Conservation (phyloP, 2,888 invertebrate species). For the Gastracanthus pulcherrimus region DNA sequence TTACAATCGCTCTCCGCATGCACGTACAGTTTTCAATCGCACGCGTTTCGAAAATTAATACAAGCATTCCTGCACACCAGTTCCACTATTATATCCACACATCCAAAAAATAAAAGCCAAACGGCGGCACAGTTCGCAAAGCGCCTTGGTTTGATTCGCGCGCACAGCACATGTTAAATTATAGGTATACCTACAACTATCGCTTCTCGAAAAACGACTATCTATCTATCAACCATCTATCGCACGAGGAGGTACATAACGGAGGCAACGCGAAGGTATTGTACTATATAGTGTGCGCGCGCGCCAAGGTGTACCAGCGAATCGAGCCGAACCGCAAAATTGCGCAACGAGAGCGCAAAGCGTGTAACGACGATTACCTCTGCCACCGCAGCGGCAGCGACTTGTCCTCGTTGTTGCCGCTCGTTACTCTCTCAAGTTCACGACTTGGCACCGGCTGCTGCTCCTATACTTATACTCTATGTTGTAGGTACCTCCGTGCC, state of each 20-base stretch:
- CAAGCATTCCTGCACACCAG: background rate
- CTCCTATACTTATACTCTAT: too few relatives aligned
- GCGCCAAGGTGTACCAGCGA: background rate
- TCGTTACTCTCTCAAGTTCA: constrained; percentile 13
- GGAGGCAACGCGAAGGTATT: too few relatives aligned
- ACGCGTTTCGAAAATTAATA: constrained; percentile 8
- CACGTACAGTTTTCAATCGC: background rate
- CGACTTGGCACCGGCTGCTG: background rate
- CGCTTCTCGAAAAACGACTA: background rate
- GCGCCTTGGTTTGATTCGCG: too few relatives aligned
- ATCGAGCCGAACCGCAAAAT: background rate
- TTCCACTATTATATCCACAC: too few relatives aligned
- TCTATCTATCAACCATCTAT: too few relatives aligned
- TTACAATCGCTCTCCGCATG: constrained; percentile 1
- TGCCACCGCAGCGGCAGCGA: too few relatives aligned
- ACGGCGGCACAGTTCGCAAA: too few relatives aligned
- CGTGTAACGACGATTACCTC: too few relatives aligned
- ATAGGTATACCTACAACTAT: too few relatives aligned
- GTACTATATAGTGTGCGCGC: background rate
- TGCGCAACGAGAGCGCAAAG: background rate
- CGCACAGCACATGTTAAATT: too few relatives aligned
- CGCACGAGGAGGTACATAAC: too few relatives aligned
- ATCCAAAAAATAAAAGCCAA: background rate
- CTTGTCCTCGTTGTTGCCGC: background rate
- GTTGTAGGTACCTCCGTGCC: too few relatives aligned